These are phyloP conservation scores for Ypsolopha sequella DNA, from an alignment of 2,888 invertebrate genomes.

Conservation along the genomic window DNA sequence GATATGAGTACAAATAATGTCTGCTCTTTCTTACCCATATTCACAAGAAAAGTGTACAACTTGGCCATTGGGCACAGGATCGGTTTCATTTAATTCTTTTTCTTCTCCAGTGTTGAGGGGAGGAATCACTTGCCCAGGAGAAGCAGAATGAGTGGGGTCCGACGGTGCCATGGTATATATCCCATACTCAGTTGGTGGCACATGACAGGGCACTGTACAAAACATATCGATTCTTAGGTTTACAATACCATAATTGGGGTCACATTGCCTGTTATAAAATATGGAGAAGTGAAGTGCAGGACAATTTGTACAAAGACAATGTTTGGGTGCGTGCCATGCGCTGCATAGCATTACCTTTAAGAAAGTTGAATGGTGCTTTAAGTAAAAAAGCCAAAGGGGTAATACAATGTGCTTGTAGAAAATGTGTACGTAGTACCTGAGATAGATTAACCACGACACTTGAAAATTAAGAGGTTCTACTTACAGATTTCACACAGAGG, in stretches of 20 bases:
- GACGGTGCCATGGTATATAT: slow-evolving; percentile 69
- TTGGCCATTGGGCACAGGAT: slow-evolving; percentile 76
- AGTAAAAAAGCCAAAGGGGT: too few species aligned
- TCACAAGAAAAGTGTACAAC: slow-evolving; percentile 82
- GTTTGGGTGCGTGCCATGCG: too few species aligned
- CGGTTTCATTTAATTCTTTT: slow-evolving; percentile 68
- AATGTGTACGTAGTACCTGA: too few species aligned
- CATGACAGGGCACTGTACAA: slow-evolving; percentile 75
- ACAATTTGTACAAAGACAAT: too few species aligned
- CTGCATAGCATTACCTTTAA: too few species aligned
- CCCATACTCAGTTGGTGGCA: slow-evolving; percentile 78
- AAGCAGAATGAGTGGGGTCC: slow-evolving; percentile 28
- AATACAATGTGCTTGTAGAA: too few species aligned
- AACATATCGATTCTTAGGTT: slow-evolving; percentile 7
- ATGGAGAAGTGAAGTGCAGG: too few species aligned
- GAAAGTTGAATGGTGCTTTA: too few species aligned
- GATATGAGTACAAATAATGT: neutral
- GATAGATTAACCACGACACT: too few species aligned
- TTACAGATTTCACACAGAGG: slow-evolving; percentile 86
- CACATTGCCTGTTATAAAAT: too few species aligned
- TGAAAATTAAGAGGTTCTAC: slow-evolving; percentile 21
- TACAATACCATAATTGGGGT: slow-evolving; percentile 1
- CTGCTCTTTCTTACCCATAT: slow-evolving; percentile 66
- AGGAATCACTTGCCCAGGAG: slow-evolving; percentile 26
- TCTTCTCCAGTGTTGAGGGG: slow-evolving; percentile 55